Conservation (phyloP, 2,888 invertebrate genomes). For the Spilosoma lubricipeda region DNA sequence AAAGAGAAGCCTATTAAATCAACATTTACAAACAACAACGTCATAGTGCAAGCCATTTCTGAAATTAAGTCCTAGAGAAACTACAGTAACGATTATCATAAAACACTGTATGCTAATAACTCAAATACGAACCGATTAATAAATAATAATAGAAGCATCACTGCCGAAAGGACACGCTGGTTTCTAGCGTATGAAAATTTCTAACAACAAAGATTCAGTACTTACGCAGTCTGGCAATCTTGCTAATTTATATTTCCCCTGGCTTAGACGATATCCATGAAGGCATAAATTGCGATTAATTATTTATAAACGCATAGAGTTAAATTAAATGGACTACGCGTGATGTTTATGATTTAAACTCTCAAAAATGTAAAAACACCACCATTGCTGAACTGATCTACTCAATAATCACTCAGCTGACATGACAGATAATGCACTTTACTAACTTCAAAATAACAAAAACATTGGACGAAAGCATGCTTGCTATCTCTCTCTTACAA, state of each 20-base stretch:
- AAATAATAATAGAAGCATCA: conserved; percentile 15
- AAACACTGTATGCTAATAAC: not conserved
- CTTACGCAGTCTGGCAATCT: conserved; percentile 72
- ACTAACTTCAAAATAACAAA: conserved; percentile 36
- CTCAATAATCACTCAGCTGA: conserved; percentile 60
- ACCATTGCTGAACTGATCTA: conserved; percentile 74
- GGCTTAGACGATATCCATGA: conserved; percentile 39
- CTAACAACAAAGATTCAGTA: conserved; percentile 79
- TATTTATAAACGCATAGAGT: conserved; percentile 32
- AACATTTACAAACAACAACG: conserved; percentile 69
- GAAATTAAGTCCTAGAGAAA: not conserved
- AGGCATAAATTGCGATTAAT: conserved; percentile 32
- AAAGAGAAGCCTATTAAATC: conserved; percentile 31
- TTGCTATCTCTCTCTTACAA: conserved; percentile 27
- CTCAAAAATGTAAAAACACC: conserved; percentile 71
- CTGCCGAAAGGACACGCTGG: conserved; percentile 60
- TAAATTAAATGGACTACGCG: conserved; percentile 32
- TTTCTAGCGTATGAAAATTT: conserved; percentile 71
- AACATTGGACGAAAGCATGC: conserved; percentile 38
- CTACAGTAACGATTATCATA: not conserved
- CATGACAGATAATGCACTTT: conserved; percentile 45
- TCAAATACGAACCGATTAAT: not conserved
- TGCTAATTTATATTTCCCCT: conserved; percentile 51
- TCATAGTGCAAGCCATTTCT: conserved; percentile 40
- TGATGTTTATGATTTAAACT: conserved; percentile 48